Conservation (phyloP, 2,113 vertebrate species). For the Rhinopomastus cyanomelas region DNA sequence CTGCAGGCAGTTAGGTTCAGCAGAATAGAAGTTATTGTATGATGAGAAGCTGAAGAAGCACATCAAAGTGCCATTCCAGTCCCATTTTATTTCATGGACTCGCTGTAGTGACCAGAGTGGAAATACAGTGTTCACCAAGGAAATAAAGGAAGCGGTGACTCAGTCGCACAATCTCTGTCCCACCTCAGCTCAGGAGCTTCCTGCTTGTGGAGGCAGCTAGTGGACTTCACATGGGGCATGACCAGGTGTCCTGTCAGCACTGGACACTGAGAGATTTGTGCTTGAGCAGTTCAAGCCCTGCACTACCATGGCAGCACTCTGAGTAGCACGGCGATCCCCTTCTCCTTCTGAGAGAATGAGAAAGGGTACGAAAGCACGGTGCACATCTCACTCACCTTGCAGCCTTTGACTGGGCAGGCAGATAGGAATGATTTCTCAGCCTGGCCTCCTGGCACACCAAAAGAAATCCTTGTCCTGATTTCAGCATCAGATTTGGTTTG, state of each 20-base stretch:
- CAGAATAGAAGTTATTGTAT: neutral
- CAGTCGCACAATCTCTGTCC: neutral
- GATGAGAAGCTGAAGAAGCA: neutral
- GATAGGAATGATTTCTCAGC: neutral
- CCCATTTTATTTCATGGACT: neutral
- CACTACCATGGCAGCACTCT: neutral
- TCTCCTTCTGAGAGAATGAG: neutral
- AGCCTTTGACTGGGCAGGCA: neutral
- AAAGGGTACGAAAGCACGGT: neutral
- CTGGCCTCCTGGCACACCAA: neutral
- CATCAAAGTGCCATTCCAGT: neutral
- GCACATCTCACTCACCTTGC: neutral
- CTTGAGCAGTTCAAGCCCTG: neutral
- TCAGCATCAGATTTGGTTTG: neutral
- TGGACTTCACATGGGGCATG: neutral
- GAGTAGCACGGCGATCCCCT: neutral
- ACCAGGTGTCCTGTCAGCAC: neutral
- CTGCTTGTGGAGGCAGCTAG: neutral
- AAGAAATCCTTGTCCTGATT: neutral
- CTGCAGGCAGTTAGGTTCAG: neutral
- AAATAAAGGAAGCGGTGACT: neutral
- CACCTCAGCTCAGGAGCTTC: neutral
- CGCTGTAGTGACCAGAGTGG: neutral
- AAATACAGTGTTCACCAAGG: neutral
- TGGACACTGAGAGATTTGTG: accelerated